Evolutionary conservation across 2,113 vertebrate species (phyloP), one percentile per base, ranked within the genome.

Genomic region (Oriolus oriolus): DNA sequence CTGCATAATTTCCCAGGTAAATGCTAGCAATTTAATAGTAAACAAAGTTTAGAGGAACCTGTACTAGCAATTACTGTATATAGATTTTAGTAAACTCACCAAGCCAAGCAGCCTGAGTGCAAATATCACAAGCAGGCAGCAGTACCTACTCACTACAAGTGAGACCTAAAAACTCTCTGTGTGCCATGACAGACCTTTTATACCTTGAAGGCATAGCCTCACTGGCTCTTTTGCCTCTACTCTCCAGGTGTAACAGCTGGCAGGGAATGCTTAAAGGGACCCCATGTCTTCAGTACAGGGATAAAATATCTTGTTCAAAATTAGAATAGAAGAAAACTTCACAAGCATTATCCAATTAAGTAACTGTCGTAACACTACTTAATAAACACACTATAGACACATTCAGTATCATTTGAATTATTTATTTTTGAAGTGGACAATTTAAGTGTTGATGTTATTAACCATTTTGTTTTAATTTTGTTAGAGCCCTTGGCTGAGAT

Each of bases 381-480:
- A 97, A 82, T 97, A 91, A 95, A 96, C 89, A 96, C 96, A 71
- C 96, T 42, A 54, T 22, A 73, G 94, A 96, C 33, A 94, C n/a
- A 6, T 88, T 91, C 24, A 49, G 52, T 95, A 97, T 94, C 68
- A 75, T 97, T 97, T 96, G 96, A 95, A 96, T 92, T 81, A 96
- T 97, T 98, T 98, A 98, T 98, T 98, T 97, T 95, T 97, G 91
- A 97, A 96, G 97, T 97, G 97, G 97, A 98, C 97, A 96, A 92
- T 96, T 97, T 92, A 69, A 95, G 96, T 97, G 95, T 96, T 76
- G 84, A 87, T 90, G 63, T 69, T 56, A 33, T 83, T 96, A 75
- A 96, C 89, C 92, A 93, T 93, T 94, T 94, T 93, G 60, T 95
- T 93, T 95, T 79, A 47, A 61, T 79, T 95, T 97, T 92, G 89